Base-by-base conservation (phyloP, 2,888 invertebrate genomes). In the Caenorhabditis macrosperma region DNA sequence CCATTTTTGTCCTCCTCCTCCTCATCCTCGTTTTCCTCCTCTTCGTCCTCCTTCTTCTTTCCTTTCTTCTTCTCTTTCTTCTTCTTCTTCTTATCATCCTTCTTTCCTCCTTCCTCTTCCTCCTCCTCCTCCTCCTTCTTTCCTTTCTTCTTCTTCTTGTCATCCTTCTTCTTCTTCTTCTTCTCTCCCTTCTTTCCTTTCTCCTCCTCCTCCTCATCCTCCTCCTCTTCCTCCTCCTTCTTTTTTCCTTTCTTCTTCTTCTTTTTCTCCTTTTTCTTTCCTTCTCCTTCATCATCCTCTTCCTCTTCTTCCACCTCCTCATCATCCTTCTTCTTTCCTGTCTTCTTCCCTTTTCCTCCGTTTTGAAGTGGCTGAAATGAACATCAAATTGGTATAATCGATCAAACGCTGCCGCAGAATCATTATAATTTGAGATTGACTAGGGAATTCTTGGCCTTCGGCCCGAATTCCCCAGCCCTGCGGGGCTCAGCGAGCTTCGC, bases 1-100 rank as follows among this genome's bases (percentile, higher is more conserved):
- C 57, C 63, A n/a, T 60, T 77, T 44, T 68, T 35, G 4, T 59
- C 60, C 0, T 59, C 59, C 24, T 57, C 59, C 4, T 67, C 63
- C 26, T 63, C 55, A 7, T 63, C 57, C 10, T 74, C 64, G 1
- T 74, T 55, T n/a, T 67, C 67, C 10, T 67, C 55, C 1, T 54
- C 48, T 20, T 60, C 41, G 12, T 60, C n/a, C 54, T 55, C 54
- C 55, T 72, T 52, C 0, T 26, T 38, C 46, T 67, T 57, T 17
- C 28, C 41, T 20, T 33, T 57, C 59, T 60, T 33, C 41, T 35
- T 67, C 48, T 50, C 20, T 20, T 67, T 59, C 1, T 55, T n/a
- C 22, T 61, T 48, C 57, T 38, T 48, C 44, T 66, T 41, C 22
- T 54, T 52, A n/a, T 24, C n/a, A 44, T 30, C 57, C 20, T 48